Percentiles rank a stretch among this genome's conserved stretches.
phyloP scores from a whole-genome alignment of 1,140 invertebrate species.

The Rhagoletis zephyria region DNA sequence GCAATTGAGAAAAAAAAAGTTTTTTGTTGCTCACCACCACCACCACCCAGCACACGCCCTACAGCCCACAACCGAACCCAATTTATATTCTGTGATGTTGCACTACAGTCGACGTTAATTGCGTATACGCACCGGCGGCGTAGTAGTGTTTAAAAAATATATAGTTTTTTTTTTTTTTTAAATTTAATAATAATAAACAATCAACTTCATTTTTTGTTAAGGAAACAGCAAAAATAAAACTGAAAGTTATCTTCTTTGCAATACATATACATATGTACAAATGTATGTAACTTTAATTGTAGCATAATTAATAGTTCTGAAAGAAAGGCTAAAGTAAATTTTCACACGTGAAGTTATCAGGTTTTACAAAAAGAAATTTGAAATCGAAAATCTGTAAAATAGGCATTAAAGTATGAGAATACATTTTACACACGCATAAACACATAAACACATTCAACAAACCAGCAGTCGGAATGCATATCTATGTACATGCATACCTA shows the following conservation, averaged over 20 bases:
- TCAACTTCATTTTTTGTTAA: background rate
- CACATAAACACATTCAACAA: too few species aligned
- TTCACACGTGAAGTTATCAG: background rate
- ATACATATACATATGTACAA: background rate
- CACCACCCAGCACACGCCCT: background rate
- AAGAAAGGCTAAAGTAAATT: background rate
- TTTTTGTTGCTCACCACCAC: background rate
- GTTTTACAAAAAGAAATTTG: background rate
- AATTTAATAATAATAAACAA: background rate
- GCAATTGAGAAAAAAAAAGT: too few species aligned
- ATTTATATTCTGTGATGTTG: slow-evolving; percentile 49
- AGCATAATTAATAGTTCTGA: slow-evolving; percentile 19
- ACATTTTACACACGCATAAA: background rate
- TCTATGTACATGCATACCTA: background rate
- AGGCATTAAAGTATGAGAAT: slow-evolving; percentile 59
- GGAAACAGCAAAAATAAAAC: background rate
- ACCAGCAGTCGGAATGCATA: background rate
- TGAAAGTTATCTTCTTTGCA: background rate
- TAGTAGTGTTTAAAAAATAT: slow-evolving; percentile 26
- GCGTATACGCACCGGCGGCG: background rate
- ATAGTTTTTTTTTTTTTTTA: background rate
- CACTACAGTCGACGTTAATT: background rate
- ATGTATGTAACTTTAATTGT: background rate
- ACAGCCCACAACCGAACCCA: background rate
- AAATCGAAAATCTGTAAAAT: slow-evolving; percentile 56